Evolutionary conservation across 2,888 invertebrate species (phyloP).

Genomic region (Cosmorhoe ocellata): DNA sequence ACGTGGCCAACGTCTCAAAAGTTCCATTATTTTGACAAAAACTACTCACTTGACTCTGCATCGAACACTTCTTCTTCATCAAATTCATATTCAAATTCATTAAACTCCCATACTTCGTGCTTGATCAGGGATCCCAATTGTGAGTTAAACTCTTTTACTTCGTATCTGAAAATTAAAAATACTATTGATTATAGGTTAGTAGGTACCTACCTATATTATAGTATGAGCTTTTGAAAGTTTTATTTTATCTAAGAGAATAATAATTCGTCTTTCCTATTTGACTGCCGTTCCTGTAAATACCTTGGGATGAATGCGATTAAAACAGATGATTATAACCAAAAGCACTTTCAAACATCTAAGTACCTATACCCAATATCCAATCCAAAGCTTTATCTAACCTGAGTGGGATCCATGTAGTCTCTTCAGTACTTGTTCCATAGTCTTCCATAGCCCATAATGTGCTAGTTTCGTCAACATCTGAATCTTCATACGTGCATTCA

Average conservation of each 20-base stretch:
- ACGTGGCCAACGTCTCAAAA: too few species aligned
- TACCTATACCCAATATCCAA: too few species aligned
- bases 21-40: too few species aligned
- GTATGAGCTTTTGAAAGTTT: too few species aligned
- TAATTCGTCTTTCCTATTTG: too few species aligned
- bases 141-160: constrained; percentile 43
- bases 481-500: constrained; percentile 21
- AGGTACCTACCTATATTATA: too few species aligned
- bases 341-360: too few species aligned
- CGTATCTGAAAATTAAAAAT: constrained; percentile 46
- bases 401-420: constrained; percentile 50
- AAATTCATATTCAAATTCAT: constrained; percentile 41
- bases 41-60: constrained; percentile 40
- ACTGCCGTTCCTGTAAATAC: too few species aligned
- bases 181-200: neutral
- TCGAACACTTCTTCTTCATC: constrained; percentile 38
- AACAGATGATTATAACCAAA: too few species aligned
- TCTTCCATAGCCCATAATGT: constrained; percentile 53
- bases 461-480: constrained; percentile 18
- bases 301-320: too few species aligned
- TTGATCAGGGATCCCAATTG: constrained; percentile 46
- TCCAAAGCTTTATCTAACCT: constrained; percentile 46
- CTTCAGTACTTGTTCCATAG: neutral
- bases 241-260: too few species aligned
- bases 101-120: constrained; percentile 57